These are phyloP conservation scores for Wasmannia auropunctata DNA, from an alignment of 1,140 invertebrate genomes.

Conservation along the genomic window DNA sequence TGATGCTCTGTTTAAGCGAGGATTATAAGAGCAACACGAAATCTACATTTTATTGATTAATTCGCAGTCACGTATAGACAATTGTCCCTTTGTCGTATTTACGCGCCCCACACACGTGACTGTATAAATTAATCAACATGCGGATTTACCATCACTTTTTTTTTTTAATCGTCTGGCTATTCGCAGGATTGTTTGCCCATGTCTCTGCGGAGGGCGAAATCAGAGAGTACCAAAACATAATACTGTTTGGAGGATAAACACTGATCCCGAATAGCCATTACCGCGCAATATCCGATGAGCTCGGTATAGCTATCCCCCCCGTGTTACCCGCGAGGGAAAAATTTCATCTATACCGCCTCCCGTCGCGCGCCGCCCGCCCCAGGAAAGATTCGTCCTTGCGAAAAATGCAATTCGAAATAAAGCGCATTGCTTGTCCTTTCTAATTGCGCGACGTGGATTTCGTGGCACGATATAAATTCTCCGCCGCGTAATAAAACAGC, in stretches of 20 bases:
- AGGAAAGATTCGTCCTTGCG: neutral
- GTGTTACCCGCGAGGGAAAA: neutral
- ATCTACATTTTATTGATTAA: neutral
- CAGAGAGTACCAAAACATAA: neutral
- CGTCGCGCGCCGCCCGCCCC: neutral
- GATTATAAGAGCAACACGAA: neutral
- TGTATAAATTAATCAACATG: neutral
- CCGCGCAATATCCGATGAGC: neutral
- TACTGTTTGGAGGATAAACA: constrained; percentile 16
- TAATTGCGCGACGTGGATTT: constrained; percentile 25
- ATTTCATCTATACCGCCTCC: neutral
- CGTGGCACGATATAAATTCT: neutral
- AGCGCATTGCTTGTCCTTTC: neutral
- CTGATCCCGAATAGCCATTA: neutral
- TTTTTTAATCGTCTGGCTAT: neutral
- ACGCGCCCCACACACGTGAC: neutral
- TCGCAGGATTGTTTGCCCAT: neutral
- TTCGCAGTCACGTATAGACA: neutral
- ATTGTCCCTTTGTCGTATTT: neutral
- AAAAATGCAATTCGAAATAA: neutral
- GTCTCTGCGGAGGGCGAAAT: neutral
- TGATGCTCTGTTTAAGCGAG: neutral
- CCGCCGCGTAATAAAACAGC: neutral
- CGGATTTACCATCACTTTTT: neutral
- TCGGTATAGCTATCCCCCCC: neutral